Evolutionary conservation across 2,113 vertebrate genomes (phyloP), one percentile per base, ranked within the genome.

Genomic region (Seriola aureovittata): DNA sequence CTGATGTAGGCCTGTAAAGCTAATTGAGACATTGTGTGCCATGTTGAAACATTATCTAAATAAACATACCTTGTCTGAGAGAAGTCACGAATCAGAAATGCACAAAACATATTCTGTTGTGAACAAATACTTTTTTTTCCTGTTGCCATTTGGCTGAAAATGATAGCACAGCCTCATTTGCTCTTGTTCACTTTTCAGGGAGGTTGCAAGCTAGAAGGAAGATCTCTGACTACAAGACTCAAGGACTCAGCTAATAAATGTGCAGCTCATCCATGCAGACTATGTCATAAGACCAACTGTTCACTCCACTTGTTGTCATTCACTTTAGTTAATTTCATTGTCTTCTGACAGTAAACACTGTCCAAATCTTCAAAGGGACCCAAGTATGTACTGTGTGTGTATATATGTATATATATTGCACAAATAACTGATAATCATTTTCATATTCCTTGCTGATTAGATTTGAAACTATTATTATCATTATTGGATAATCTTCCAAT

Each of bases 91-190:
- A 23, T 54, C 8, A 54, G 52, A 21, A 54, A 23, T n/a, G 50
- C 5, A n/a, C 21, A 54, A 54, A 9, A 54, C 16, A 50, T 54
- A 54, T 11, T 23, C 9, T 54, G 21, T 11, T 54, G 52, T 23
- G 21, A 21, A 54, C 8, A 54, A 54, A 54, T 23, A 54, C 21
- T 23, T 21, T 34, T 57, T 75, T 62, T 25, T 25, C 55, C 46
- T 65, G 64, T 34, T 65, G 8, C 40, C 40, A 70, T 75, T 70
- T 70, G 76, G 38, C 64, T 84, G 36, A 79, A 74, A 74, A 69
- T 55, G 8, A 69, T 29, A 74, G 57, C 70, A 73, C 55, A 54
- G 46, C 2, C n/a, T 64, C 65, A 40, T 80, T 85, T 75, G 42
- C 52, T 60, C 60, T 69, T 42, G 40, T 42, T 42, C 4, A 79